A percentile compares a stretch with the other conserved stretches of the same genome.
Evolutionary conservation across 1,140 invertebrate species (phyloP).

Genomic region (Wiebesia pumilae): DNA sequence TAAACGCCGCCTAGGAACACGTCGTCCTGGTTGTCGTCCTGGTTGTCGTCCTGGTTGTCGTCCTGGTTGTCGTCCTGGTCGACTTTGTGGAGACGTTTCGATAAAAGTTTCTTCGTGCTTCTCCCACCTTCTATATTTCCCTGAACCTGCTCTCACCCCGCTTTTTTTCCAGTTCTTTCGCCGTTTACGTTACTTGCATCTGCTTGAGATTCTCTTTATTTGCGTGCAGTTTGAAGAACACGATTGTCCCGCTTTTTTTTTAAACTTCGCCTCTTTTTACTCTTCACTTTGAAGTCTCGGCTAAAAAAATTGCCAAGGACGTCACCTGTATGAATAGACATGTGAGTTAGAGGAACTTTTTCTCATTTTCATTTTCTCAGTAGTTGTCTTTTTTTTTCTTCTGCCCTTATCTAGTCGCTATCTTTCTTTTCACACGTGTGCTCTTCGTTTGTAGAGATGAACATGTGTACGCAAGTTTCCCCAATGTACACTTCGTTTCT

Average conservation of each 20-base stretch:
- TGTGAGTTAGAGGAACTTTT: neutral
- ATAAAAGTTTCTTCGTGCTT: conserved; percentile 20
- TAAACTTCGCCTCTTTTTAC: neutral
- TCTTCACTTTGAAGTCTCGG: neutral
- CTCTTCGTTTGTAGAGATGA: neutral
- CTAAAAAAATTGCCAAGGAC: neutral
- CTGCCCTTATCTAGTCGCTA: neutral
- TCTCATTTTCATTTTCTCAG: neutral
- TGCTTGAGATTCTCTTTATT: neutral
- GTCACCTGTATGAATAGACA: conserved; percentile 6
- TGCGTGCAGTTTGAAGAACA: conserved; percentile 13
- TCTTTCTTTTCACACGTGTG: neutral
- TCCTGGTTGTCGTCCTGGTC: neutral
- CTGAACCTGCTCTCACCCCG: neutral
- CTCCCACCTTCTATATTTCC: neutral
- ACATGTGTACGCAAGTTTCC: neutral
- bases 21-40: conserved; percentile 6
- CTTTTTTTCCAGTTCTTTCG: neutral
- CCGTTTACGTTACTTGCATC: neutral
- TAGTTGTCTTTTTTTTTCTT: neutral
- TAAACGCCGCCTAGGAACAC: conserved; percentile 16
- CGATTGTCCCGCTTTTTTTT: neutral
- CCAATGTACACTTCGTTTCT: neutral
- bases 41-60: neutral
- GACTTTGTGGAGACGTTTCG: conserved; percentile 29